Percentiles rank a stretch among this genome's conserved stretches.
phyloP scores from a whole-genome alignment of 2,113 vertebrate genomes.

The Toxotes chatareus region DNA sequence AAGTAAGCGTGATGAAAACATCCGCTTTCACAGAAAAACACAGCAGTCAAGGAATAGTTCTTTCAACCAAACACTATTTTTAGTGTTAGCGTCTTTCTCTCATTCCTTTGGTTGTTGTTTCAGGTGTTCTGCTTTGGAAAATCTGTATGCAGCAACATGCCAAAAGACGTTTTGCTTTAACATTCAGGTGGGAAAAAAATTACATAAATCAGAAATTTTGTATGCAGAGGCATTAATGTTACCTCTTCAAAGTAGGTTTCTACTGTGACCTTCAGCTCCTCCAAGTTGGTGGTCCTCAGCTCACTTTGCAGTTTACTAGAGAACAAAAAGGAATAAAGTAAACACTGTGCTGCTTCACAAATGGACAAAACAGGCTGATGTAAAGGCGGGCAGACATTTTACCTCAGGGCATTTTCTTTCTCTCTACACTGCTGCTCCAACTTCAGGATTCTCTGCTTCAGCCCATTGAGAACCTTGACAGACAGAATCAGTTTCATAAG shows the following conservation, averaged over 20 bases:
- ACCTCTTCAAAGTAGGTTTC: constrained; percentile 94
- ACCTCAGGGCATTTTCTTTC: constrained; percentile 90
- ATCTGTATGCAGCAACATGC: not conserved
- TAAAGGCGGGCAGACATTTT: not conserved
- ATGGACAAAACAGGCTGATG: not conserved
- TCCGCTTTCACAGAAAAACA: not conserved
- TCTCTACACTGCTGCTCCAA: constrained; percentile 94
- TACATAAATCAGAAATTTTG: not conserved
- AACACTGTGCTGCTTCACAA: not conserved
- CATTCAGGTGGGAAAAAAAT: not conserved
- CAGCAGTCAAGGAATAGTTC: not conserved
- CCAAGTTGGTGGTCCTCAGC: constrained; percentile 87
- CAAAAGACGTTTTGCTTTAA: not conserved
- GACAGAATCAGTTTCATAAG: constrained; percentile 41
- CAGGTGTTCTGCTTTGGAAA: not conserved
- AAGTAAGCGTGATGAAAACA: not conserved
- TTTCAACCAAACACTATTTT: not conserved
- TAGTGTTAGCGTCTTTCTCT: not conserved
- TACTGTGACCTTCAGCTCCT: constrained; percentile 91
- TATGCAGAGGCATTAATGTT: not conserved
- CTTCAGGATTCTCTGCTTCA: constrained; percentile 91
- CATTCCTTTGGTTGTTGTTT: not conserved
- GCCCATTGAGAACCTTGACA: constrained; percentile 87
- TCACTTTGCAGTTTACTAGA: constrained; percentile 91
- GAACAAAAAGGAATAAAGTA: not conserved